Evolutionary conservation across 2,888 invertebrate species (phyloP), one percentile per base, ranked within the genome.

Genomic region (Morpho achilles): DNA sequence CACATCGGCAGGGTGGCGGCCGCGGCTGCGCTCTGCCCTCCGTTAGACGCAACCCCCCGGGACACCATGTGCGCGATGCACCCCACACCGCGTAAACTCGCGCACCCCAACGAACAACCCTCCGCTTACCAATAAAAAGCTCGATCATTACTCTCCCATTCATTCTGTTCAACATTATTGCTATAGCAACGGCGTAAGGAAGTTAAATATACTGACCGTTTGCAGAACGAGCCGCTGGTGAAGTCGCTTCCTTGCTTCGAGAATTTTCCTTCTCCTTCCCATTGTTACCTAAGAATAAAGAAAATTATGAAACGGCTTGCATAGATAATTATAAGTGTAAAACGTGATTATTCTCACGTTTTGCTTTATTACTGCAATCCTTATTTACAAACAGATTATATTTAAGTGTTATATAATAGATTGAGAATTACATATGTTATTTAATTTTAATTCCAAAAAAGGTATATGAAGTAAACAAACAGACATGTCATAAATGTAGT

Each of bases 221-320:
- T 82, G 93, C 88, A 77, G 93, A 92, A 79, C 93, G 93, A 59
- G 93, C 93, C 66, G 94, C 94, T 51, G 94, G 94, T 57, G 94
- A 94, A 60, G 94, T 93, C 67, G 93, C 92, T 79, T 95, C 95
- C 85, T 94, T 94, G 80, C 91, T 93, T 82, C 93, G 92, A 79
- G 94, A 93, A 68, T 91, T 91, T 77, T 90, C 90, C 74, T 89
- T 90, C 82, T 93, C 93, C 83, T 94, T 95, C 75, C 93, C 92
- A 82, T 92, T 94, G 90, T 94, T 94, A 85, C 95, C 95, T 95
- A 90, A 61, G 92, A 93, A 87, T 90, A 79, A 79, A 66, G 62
- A 68, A 60, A 55, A 62, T 50, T 57, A 59, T 63, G 39, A 52
- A 52, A 55, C 49, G 43, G 32, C 43, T 58, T 46, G 7, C 40